Base-by-base conservation (phyloP, 1,140 invertebrate species). In the Platyscapa corneri region DNA sequence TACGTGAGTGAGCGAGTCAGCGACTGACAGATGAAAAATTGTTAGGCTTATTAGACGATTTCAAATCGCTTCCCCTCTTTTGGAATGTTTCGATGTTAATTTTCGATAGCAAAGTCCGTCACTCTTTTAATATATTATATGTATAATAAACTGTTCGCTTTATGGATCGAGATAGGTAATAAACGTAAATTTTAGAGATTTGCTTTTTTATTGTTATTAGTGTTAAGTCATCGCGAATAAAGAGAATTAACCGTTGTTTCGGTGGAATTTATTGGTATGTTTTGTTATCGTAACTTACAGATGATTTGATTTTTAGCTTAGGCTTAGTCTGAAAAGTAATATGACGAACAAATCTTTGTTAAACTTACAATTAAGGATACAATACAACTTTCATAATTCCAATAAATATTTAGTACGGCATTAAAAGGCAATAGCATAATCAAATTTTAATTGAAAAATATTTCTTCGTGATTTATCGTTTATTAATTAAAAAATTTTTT, bases 11-110 rank as follows among this genome's bases (percentile, higher is more conserved):
- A 37, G 0, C 77, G 49, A 34, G 56, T 49, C 53, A 18, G 0
- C 37, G 56, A 74, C 84, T 76, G 84, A 81, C 84, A 82, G 84
- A 37, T 85, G 77, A 85, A 85, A 81, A 85, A 81, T 85, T 60
- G 84, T 85, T 82, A 46, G 67, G 67, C 74, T 85, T 80, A 85
- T 80, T 85, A 80, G 77, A 85, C 67, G 83, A 74, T 80, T 85
- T 79, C 34, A 32, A 37, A 70, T 56, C 53, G 60, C 49, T 83
- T 46, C 56, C 60, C 49, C 75, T 42, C 46, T 30, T 30, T 60
- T n/a, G 83, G 77, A 85, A 80, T 80, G 77, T 23, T 37, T 14
- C 72, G 84, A 85, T 85, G 65, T 81, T 81, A 75, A 85, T 85
- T 85, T 80, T 14, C 78, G 84, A 85, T 85, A 85, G 64, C 32